These are phyloP conservation scores for Congeria kusceri DNA, from an alignment of 2,888 invertebrate species.

Conservation along the genomic window DNA sequence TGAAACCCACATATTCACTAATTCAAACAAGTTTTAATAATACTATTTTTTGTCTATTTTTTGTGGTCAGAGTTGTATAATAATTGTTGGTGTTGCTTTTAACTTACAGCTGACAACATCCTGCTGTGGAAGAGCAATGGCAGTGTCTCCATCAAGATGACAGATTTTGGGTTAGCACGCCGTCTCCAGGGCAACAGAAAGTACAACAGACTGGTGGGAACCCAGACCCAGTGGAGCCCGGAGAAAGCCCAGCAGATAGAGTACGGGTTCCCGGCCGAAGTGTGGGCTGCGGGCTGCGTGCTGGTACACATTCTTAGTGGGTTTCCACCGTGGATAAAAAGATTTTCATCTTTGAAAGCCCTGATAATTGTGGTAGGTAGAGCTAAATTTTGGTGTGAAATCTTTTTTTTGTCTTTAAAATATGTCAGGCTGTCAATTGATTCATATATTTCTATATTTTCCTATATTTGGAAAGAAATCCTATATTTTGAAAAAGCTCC, in stretches of 20 bases:
- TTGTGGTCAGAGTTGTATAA: no score
- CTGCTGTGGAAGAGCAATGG: constrained; percentile 64
- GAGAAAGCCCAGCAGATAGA: constrained; percentile 81
- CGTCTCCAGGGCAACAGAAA: constrained; percentile 41
- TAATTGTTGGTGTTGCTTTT: neutral
- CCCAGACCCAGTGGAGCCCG: constrained; percentile 83
- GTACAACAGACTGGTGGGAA: constrained; percentile 72
- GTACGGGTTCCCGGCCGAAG: constrained; percentile 79
- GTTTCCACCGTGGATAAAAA: constrained; percentile 78
- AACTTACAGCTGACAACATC: constrained; percentile 81
- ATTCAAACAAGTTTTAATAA: no score
- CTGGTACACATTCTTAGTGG: constrained; percentile 82
- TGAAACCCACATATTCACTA: no score
- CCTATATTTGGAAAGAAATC: no score
- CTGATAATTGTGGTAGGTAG: constrained; percentile 79
- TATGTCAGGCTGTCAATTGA: neutral
- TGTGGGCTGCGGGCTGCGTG: constrained; percentile 82
- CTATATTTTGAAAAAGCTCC: no score
- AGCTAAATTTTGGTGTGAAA: no score
- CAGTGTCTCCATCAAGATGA: constrained; percentile 70
- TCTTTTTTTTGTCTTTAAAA: no score
- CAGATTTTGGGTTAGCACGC: constrained; percentile 81
- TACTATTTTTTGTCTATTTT: no score
- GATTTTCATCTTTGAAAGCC: constrained; percentile 68
- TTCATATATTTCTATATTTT: neutral